phyloP scores from a whole-genome alignment of 2,797 vertebrate species.

The Oreochromis grahami region DNA sequence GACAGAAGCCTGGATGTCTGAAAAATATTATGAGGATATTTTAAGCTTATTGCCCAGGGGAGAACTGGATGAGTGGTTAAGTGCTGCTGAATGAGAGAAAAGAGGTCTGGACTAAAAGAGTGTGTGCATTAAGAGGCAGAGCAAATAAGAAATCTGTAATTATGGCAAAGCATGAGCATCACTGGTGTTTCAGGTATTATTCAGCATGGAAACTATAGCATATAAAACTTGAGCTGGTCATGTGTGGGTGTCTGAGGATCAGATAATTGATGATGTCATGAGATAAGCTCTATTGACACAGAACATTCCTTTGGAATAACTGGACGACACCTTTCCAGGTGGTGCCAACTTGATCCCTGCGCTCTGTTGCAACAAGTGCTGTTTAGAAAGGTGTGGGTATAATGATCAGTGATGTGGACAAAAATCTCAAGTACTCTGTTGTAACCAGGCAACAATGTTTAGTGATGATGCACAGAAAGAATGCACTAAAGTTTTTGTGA shows the following conservation, averaged over 20 bases:
- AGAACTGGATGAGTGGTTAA: slow-evolving; percentile 1
- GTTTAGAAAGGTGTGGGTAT: neutral
- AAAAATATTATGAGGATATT: slow-evolving; percentile 27
- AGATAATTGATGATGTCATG: neutral
- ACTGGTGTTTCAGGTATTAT: neutral
- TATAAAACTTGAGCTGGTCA: neutral
- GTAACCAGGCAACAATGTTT: neutral
- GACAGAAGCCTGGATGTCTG: slow-evolving; percentile 7
- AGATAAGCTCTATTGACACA: slow-evolving; percentile 9
- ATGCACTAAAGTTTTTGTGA: neutral
- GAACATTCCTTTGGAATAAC: slow-evolving; percentile 37
- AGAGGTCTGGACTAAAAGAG: neutral
- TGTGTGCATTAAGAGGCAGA: neutral
- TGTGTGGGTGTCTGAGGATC: neutral
- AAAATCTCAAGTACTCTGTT: neutral
- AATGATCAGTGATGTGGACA: neutral
- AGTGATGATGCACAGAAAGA: neutral
- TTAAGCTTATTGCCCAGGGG: slow-evolving; percentile 27
- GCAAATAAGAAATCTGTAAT: neutral
- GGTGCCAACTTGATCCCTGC: neutral
- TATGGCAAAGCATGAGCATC: neutral
- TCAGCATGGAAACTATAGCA: neutral
- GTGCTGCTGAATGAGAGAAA: neutral
- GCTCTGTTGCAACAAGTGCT: neutral
- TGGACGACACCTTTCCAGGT: neutral